A percentile compares a stretch with the other conserved stretches of the same genome.
Evolutionary conservation across 2,797 vertebrate species (phyloP).

Genomic region (Carduelis carduelis): DNA sequence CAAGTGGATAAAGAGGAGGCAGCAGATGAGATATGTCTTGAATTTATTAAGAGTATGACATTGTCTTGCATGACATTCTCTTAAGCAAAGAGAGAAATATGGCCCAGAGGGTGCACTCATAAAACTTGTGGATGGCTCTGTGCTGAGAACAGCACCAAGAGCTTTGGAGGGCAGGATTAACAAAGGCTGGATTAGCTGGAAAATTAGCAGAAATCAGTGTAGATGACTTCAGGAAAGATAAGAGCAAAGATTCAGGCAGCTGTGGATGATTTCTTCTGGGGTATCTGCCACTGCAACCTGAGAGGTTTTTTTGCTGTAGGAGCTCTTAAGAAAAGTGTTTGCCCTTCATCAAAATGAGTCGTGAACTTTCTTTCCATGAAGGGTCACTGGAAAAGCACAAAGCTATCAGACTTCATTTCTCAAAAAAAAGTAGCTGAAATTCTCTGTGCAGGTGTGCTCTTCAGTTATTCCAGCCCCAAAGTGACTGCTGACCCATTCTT

Average conservation of each 20-base stretch:
- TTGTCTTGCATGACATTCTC: not conserved
- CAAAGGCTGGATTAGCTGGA: not conserved
- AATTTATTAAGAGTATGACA: conserved; percentile 16
- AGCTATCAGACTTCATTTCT: not conserved
- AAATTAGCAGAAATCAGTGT: not conserved
- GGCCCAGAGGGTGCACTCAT: not conserved
- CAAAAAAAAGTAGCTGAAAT: not conserved
- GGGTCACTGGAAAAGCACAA: not conserved
- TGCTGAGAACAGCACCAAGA: not conserved
- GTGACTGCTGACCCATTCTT: not conserved
- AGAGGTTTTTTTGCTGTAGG: not conserved
- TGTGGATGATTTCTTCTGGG: not conserved
- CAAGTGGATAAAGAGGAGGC: conserved; percentile 4
- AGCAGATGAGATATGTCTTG: not conserved
- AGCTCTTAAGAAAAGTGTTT: not conserved
- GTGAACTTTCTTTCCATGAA: not conserved
- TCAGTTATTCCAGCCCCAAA: not conserved
- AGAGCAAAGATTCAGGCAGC: not conserved
- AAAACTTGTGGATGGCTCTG: not conserved
- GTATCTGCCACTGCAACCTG: too few relatives aligned
- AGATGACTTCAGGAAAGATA: not conserved
- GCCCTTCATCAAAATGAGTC: not conserved
- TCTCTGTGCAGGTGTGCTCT: not conserved
- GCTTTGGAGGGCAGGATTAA: not conserved
- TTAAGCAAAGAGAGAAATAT: not conserved